Evolutionary conservation across 2,113 vertebrate species (phyloP).

Genomic region (Empidonax traillii): DNA sequence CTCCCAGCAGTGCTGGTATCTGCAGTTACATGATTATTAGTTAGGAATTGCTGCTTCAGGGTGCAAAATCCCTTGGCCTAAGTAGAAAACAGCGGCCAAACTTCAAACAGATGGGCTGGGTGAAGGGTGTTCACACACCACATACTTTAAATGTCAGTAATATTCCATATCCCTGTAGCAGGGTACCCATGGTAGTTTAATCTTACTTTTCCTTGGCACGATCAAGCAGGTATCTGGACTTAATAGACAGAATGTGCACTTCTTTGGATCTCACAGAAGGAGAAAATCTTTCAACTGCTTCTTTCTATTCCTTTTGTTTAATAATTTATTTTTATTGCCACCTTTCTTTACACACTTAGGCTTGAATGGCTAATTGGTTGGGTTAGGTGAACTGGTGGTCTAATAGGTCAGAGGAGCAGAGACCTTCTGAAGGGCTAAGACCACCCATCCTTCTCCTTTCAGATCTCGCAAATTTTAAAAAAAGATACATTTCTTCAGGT

Average conservation of each 20-base stretch:
- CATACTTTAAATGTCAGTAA: background rate
- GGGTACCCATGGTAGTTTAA: background rate
- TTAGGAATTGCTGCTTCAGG: background rate
- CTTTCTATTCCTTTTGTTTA: background rate
- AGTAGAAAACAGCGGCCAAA: background rate
- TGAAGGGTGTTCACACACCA: background rate
- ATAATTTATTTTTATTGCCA: conserved; percentile 57
- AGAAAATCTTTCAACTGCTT: background rate
- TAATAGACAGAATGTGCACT: background rate
- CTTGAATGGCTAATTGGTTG: background rate
- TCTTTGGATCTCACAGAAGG: background rate
- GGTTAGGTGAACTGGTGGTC: conserved; percentile 39
- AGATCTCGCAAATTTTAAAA: background rate
- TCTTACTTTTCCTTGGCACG: background rate
- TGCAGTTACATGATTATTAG: background rate
- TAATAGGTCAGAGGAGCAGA: conserved; percentile 49
- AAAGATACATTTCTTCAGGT: background rate
- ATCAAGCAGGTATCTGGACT: background rate
- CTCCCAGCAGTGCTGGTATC: background rate
- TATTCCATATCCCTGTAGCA: background rate
- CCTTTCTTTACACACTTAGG: conserved; percentile 25
- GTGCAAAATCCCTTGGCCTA: background rate
- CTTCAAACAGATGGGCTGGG: background rate
- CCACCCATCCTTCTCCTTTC: conserved; percentile 47
- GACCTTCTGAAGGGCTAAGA: conserved; percentile 44